Percentiles rank a stretch among this genome's conserved stretches.
Evolutionary conservation across 2,113 vertebrate genomes (phyloP).

Genomic region (Peromyscus maniculatus): DNA sequence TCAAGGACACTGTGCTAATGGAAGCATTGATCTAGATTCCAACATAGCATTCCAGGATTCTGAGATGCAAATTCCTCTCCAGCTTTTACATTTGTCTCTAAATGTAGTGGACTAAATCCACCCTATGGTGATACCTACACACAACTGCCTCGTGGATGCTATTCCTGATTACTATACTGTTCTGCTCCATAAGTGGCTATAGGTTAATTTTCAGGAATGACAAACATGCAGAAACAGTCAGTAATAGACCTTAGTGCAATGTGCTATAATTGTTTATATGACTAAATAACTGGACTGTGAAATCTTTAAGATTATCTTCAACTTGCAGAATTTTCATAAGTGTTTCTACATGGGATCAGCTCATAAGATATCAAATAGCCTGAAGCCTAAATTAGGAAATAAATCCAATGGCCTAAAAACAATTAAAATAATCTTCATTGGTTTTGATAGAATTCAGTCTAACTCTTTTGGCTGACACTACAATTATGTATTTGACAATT

Average conservation of each 20-base stretch:
- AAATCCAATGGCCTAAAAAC: neutral
- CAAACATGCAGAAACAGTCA: neutral
- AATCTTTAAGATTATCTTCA: slow-evolving; percentile 12
- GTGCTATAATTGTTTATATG: neutral
- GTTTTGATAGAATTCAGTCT: slow-evolving; percentile 43
- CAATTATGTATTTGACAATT: neutral
- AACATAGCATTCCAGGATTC: slow-evolving; percentile 13
- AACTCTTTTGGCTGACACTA: neutral
- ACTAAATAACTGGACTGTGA: slow-evolving; percentile 10
- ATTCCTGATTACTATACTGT: neutral
- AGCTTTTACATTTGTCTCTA: slow-evolving; percentile 39
- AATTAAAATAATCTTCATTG: neutral
- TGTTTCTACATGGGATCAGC: neutral
- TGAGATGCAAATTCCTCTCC: slow-evolving; percentile 55
- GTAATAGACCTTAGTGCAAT: neutral
- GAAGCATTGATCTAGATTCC: slow-evolving; percentile 50
- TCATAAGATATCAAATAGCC: neutral
- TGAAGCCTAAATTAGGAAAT: neutral
- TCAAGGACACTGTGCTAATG: slow-evolving; percentile 19
- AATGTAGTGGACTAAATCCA: neutral
- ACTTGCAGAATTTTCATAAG: slow-evolving; percentile 37
- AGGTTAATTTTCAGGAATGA: neutral
- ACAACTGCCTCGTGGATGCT: neutral
- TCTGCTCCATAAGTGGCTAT: neutral
- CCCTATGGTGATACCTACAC: neutral